Evolutionary conservation across 2,113 vertebrate genomes (phyloP).

Genomic region (Melozone crissalis): DNA sequence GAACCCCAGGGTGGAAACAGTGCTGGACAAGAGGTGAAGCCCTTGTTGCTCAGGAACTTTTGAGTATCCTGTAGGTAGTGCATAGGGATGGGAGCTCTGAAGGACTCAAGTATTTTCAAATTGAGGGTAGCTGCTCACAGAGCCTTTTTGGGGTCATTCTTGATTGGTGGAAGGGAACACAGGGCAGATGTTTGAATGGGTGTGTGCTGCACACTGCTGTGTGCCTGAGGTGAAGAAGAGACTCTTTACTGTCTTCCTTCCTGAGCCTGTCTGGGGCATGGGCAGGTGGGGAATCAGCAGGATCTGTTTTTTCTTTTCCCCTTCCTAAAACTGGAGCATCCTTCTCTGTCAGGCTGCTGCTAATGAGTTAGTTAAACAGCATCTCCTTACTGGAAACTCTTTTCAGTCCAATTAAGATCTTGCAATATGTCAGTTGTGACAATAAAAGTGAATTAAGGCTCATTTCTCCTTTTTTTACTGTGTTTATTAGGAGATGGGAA

Average conservation of each 20-base stretch:
- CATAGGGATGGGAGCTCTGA: not conserved
- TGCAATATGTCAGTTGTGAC: slow-evolving; percentile 67
- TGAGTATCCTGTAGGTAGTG: not conserved
- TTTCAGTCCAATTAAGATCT: slow-evolving; percentile 77
- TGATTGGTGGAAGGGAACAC: not conserved
- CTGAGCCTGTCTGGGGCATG: not conserved
- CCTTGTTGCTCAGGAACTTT: not conserved
- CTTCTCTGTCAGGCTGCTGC: slow-evolving; percentile 63
- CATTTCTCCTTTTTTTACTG: slow-evolving; percentile 74
- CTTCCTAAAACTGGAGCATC: slow-evolving; percentile 20
- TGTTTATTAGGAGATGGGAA: slow-evolving; percentile 75
- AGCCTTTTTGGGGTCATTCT: not conserved
- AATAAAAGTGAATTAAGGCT: slow-evolving; percentile 78
- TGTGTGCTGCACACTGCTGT: not conserved
- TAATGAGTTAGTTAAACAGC: slow-evolving; percentile 76
- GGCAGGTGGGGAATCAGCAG: slow-evolving; percentile 3
- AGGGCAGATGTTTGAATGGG: not conserved
- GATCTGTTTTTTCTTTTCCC: slow-evolving; percentile 1
- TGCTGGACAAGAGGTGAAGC: not conserved
- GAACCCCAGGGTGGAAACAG: not conserved
- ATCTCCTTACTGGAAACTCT: slow-evolving; percentile 75
- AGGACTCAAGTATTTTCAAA: not conserved
- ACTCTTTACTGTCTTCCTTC: not conserved
- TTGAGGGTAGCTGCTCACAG: not conserved
- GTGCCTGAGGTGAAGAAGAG: not conserved